These are phyloP conservation scores for Apostichopus parvimensis DNA, from an alignment of 35 echinoderm and acorn worm species.

Conservation along the genomic window DNA sequence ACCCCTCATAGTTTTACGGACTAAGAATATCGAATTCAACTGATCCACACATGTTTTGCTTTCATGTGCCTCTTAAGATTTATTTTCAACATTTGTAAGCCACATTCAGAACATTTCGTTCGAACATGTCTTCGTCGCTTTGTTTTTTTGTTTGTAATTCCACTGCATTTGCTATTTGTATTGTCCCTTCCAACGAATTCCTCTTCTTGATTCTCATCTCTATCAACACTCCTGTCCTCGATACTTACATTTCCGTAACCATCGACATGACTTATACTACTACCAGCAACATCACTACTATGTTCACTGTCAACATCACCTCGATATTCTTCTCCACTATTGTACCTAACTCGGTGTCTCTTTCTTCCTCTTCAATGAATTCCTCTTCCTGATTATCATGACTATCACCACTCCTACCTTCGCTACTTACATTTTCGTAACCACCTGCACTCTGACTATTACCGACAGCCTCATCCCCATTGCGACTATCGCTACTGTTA, in stretches of 20 bases:
- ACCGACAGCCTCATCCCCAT: background rate
- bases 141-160: constrained; percentile 1
- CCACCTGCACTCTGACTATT: too few relatives aligned
- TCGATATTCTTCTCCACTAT: background rate
- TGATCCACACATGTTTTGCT: constrained; percentile 36
- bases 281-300: background rate
- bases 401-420: too few relatives aligned
- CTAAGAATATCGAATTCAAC: constrained; percentile 31
- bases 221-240: background rate
- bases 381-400: background rate
- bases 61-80: constrained; percentile 36
- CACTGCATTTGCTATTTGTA: background rate
- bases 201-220: background rate
- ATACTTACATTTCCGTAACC: background rate
- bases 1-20: constrained; percentile 38
- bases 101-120: constrained; percentile 31
- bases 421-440: too few relatives aligned
- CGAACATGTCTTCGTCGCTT: background rate
- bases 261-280: background rate
- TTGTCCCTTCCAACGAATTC: background rate
- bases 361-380: background rate
- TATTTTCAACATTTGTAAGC: background rate
- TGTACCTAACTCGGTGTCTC: background rate
- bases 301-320: too few relatives aligned
- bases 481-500: background rate